Conservation (phyloP, 92 coral and sea anemone species). For the Paragorgia papillata region DNA sequence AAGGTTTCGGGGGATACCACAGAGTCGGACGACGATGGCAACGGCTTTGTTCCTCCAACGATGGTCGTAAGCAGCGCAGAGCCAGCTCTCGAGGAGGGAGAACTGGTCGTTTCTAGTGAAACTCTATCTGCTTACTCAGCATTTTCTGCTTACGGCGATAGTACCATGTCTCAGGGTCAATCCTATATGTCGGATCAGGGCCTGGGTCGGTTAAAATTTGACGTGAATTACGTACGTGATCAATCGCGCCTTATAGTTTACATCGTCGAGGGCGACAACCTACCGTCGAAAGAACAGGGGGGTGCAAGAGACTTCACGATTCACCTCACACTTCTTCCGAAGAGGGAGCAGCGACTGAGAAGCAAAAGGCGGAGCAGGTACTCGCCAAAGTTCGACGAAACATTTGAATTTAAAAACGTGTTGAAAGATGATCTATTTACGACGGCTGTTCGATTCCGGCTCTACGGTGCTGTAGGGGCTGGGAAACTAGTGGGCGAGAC, state of each 20-base stretch:
- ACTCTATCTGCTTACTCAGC: constrained; percentile 45
- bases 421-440: constrained; percentile 77
- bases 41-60: constrained; percentile 17
- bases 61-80: constrained; percentile 51
- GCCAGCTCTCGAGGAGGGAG: constrained; percentile 57
- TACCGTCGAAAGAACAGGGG: constrained; percentile 91
- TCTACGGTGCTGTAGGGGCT: constrained; percentile 78
- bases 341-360: constrained; percentile 81
- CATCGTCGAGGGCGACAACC: constrained; percentile 73
- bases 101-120: constrained; percentile 61
- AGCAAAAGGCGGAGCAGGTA: constrained; percentile 73
- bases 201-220: constrained; percentile 71
- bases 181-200: constrained; percentile 44
- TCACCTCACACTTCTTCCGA: constrained; percentile 82
- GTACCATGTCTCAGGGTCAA: constrained; percentile 40
- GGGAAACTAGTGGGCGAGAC: constrained; percentile 82
- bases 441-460: constrained; percentile 79
- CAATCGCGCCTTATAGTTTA: constrained; percentile 72
- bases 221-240: constrained; percentile 62
- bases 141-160: constrained; percentile 1
- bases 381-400: constrained; percentile 84
- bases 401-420: constrained; percentile 87
- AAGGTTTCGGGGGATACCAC: not conserved
- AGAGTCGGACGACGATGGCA: constrained; percentile 1
- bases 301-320: constrained; percentile 75